Evolutionary conservation across 2,113 vertebrate genomes (phyloP), one percentile per base, ranked within the genome.

Genomic region (Hyla sarda): DNA sequence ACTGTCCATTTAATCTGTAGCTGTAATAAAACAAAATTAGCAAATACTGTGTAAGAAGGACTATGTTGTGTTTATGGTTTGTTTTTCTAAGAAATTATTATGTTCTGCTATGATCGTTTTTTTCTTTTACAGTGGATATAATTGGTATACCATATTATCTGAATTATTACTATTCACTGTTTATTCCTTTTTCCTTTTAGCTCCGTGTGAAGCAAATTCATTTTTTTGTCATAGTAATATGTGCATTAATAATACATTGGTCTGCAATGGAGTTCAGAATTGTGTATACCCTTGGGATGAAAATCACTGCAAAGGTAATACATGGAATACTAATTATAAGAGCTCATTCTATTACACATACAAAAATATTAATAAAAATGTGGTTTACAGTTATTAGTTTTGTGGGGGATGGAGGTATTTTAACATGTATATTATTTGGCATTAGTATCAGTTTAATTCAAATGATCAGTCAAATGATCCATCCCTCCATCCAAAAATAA

Each of bases 181-280:
- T 2, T 82, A 10, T 41, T 30, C 75, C 48, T 65, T 28, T 78
- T 21, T 47, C 23, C 75, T 89, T 92, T 89, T 69, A 99, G 98
- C 98, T 92, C 98, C 98, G 47, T 99, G 98, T 89, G 98, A 99
- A 90, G 95, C 96, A 82, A 96, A 97, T 85, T 92, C 96, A 21
- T 99, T 99, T 95, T 99, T 99, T 94, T 99, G 98, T 90, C 98
- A 99, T 92, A 99, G 98, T 90, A 99, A 99, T 93, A 99, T 99
- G 98, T 99, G 98, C 90, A 99, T 99, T 90, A 99, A 99, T 93
- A 97, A 96, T 89, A 97, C 98, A 0, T 91, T 99, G 90, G 98
- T 99, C 90, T 99, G 98, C 93, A 99, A 99, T 2, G 98, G 98
- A 84, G 94, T 99, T 82, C 98, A 99, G 94, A 99, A 99, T 90